phyloP scores from a whole-genome alignment of 2,797 vertebrate genomes.

The Dromococcyx pavoninus region DNA sequence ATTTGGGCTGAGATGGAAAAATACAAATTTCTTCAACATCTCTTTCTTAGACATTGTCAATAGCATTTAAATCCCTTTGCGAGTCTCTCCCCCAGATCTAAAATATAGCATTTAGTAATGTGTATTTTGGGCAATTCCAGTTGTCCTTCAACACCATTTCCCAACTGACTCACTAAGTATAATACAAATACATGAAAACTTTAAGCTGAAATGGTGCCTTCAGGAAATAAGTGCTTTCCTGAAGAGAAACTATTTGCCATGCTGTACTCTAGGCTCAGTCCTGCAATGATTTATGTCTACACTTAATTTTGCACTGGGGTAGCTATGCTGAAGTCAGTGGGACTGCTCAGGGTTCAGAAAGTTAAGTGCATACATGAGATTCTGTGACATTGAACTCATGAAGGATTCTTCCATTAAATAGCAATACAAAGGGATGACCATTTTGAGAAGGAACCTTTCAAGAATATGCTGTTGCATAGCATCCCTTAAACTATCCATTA shows the following conservation, averaged over 20 bases:
- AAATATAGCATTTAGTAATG: background rate
- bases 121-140: background rate
- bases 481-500: background rate
- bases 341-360: background rate
- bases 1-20: background rate
- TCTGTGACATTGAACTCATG: background rate
- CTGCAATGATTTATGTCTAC: conserved; percentile 19
- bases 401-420: background rate
- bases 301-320: conserved; percentile 12
- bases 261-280: background rate
- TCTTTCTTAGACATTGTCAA: background rate
- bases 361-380: background rate
- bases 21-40: background rate
- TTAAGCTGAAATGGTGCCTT: background rate
- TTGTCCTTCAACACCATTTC: background rate
- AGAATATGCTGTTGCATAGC: background rate
- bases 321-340: background rate
- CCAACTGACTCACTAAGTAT: background rate
- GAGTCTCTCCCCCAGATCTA: background rate
- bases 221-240: conserved; percentile 37
- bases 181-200: conserved; percentile 2
- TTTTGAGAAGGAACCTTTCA: background rate
- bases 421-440: background rate
- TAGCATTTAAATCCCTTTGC: background rate
- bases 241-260: background rate